phyloP scores from a whole-genome alignment of 2,113 vertebrate genomes.

The Phyllopteryx taeniolatus region DNA sequence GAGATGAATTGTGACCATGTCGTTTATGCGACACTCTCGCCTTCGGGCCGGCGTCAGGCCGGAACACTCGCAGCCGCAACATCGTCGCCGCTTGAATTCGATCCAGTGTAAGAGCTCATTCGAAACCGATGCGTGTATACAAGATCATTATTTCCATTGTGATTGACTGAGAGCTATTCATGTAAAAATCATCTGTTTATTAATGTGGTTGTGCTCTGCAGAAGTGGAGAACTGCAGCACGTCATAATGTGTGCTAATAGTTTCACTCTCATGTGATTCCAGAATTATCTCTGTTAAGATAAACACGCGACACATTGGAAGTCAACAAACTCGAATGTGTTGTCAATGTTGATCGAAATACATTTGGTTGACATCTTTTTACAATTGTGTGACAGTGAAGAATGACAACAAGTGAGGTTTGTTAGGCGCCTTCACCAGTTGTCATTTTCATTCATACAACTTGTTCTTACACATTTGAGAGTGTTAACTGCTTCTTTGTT shows the following conservation, averaged over 20 bases:
- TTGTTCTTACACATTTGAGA: neutral
- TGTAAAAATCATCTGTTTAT: neutral
- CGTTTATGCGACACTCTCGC: neutral
- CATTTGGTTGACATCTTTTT: neutral
- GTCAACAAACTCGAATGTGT: neutral
- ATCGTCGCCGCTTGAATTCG: neutral
- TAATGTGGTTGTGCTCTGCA: neutral
- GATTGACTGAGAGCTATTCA: neutral
- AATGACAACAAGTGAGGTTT: neutral
- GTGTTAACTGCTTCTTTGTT: neutral
- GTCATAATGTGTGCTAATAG: neutral
- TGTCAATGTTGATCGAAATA: neutral
- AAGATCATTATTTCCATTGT: too few relatives aligned
- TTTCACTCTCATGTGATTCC: neutral
- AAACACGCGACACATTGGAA: too few relatives aligned
- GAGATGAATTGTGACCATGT: slow-evolving; percentile 10
- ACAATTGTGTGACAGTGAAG: neutral
- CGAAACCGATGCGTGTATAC: neutral
- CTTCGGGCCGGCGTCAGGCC: neutral
- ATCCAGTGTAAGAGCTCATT: neutral
- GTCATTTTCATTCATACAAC: neutral
- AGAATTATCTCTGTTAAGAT: too few relatives aligned
- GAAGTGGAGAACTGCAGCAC: too few relatives aligned
- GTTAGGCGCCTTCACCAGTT: neutral
- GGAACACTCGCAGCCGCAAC: slow-evolving; percentile 4